Evolutionary conservation across 2,888 invertebrate genomes (phyloP).

Genomic region (Dolichopus griseipennis): DNA sequence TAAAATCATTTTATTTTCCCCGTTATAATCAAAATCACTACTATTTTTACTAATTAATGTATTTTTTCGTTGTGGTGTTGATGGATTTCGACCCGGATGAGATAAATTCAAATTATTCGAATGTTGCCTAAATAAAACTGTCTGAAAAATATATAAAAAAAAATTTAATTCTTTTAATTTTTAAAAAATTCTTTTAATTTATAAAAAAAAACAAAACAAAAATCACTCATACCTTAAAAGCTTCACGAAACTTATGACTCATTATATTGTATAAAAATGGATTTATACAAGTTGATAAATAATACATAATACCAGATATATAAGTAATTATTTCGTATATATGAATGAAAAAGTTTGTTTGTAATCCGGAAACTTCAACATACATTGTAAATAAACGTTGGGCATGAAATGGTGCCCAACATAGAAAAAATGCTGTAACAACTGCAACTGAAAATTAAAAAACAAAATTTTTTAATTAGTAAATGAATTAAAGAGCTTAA

Average conservation of each 20-base stretch:
- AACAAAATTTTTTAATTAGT: constrained; percentile 29
- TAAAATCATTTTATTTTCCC: constrained; percentile 41
- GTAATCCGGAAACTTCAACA: constrained; percentile 32
- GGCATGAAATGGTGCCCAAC: constrained; percentile 90
- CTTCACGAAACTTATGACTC: constrained; percentile 88
- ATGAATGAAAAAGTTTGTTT: constrained; percentile 19
- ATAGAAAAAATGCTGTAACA: constrained; percentile 81
- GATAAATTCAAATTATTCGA: constrained; percentile 33
- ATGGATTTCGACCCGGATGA: constrained; percentile 29
- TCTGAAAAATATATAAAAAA: constrained; percentile 27
- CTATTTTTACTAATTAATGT: constrained; percentile 52
- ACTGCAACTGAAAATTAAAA: constrained; percentile 61
- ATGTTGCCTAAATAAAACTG: constrained; percentile 50
- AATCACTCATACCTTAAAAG: constrained; percentile 64
- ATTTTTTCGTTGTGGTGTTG: constrained; percentile 45
- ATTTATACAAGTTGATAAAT: constrained; percentile 85
- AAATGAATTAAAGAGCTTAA: no score
- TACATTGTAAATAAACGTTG: constrained; percentile 68
- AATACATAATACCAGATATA: constrained; percentile 82
- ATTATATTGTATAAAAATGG: constrained; percentile 89
- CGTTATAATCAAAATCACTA: constrained; percentile 42
- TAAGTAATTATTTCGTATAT: constrained; percentile 49
- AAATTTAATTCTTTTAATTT: background rate
- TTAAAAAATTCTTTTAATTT: background rate
- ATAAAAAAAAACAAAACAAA: background rate